phyloP scores from a whole-genome alignment of 2,888 invertebrate genomes.

The Xestoiulus laeticollis region DNA sequence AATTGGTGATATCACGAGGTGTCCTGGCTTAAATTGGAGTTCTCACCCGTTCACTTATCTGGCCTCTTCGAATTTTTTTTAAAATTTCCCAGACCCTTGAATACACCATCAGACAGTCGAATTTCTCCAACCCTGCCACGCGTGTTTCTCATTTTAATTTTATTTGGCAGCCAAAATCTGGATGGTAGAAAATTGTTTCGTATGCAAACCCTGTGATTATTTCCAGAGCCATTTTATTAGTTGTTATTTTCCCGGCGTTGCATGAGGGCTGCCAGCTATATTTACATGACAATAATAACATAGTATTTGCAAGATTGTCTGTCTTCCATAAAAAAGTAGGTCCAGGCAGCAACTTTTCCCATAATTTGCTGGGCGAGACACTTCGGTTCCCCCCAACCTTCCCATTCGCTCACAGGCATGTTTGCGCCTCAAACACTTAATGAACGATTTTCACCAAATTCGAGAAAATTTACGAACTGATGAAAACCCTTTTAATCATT shows the following conservation, averaged over 20 bases:
- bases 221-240: background rate
- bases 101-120: no score
- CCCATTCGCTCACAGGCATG: background rate
- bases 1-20: no score
- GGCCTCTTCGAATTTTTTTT: background rate
- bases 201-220: background rate
- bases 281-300: constrained; percentile 41
- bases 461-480: background rate
- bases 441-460: background rate
- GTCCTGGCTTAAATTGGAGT: no score
- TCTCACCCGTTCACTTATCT: no score
- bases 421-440: background rate
- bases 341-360: background rate
- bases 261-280: background rate
- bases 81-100: background rate
- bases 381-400: background rate
- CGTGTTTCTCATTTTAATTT: background rate
- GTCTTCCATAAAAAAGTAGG: constrained; percentile 20
- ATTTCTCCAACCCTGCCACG: background rate
- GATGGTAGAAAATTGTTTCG: constrained; percentile 16
- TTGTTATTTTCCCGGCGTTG: constrained; percentile 10
- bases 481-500: background rate
- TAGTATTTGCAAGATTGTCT: background rate
- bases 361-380: constrained; percentile 34
- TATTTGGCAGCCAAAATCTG: background rate